phyloP scores from a whole-genome alignment of 2,797 vertebrate species.

The Mastacembelus armatus region DNA sequence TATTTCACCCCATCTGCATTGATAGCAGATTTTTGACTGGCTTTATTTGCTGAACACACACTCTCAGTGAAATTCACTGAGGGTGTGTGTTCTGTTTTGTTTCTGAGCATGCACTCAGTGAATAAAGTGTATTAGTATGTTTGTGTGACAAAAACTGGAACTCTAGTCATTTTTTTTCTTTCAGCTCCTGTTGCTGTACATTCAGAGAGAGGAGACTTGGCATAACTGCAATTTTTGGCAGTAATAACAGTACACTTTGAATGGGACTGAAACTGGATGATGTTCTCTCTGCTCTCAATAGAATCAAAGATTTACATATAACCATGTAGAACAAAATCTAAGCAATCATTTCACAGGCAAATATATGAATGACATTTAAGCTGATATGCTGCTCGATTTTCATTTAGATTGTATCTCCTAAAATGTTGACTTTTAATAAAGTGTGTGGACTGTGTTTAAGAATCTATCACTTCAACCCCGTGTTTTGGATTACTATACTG shows the following conservation, averaged over 20 bases:
- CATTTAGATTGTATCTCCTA: no score
- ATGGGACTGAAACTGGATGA: background rate
- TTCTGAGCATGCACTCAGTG: no score
- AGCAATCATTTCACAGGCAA: no score
- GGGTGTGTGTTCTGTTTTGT: slow-evolving; percentile 1
- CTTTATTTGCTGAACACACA: no score
- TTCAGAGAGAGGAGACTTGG: background rate
- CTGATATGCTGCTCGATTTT: background rate
- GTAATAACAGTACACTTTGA: background rate
- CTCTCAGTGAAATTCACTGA: background rate
- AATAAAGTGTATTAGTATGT: background rate
- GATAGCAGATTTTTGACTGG: background rate
- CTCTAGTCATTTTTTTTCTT: no score
- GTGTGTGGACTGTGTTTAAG: background rate
- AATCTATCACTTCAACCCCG: background rate
- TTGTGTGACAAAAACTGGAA: no score
- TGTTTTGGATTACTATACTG: background rate
- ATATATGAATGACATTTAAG: slow-evolving; percentile 1
- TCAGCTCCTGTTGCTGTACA: no score
- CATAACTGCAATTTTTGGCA: slow-evolving; percentile 4
- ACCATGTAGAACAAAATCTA: no score
- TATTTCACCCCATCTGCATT: slow-evolving; percentile 16
- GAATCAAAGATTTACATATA: background rate
- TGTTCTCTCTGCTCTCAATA: background rate
- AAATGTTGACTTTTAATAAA: background rate